These are phyloP conservation scores for Crocidura indochinensis DNA, from an alignment of 2,797 vertebrate species.

Conservation along the genomic window DNA sequence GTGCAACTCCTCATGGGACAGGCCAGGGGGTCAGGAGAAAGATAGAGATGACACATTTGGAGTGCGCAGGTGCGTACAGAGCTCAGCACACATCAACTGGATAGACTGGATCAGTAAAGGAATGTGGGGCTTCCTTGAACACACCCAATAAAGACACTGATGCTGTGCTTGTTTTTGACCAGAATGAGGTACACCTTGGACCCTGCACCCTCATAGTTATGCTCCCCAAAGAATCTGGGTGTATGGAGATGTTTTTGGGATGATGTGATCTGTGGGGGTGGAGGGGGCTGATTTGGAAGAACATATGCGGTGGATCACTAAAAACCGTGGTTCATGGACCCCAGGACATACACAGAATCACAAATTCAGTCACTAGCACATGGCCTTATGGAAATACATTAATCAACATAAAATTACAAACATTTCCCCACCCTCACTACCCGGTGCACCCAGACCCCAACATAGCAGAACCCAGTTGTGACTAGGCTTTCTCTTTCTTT, in stretches of 20 bases:
- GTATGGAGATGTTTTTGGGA: not conserved
- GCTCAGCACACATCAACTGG: not conserved
- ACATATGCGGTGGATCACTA: not conserved
- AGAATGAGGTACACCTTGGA: not conserved
- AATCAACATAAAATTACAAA: constrained; percentile 10
- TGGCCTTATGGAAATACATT: not conserved
- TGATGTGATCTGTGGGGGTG: not conserved
- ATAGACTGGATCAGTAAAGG: not conserved
- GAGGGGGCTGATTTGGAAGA: not conserved
- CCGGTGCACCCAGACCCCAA: not conserved
- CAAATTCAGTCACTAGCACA: not conserved
- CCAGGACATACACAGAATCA: not conserved
- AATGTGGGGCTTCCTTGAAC: constrained; percentile 20
- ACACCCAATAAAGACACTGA: not conserved
- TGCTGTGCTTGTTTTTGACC: constrained; percentile 24
- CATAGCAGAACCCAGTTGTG: not conserved
- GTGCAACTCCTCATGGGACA: not conserved
- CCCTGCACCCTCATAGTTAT: not conserved
- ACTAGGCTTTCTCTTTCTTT: not conserved
- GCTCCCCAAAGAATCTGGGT: constrained; percentile 26
- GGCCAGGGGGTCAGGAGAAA: not conserved
- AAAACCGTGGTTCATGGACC: not conserved
- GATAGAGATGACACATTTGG: not conserved
- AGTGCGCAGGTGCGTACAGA: not conserved
- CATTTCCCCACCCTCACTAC: not conserved